phyloP scores from a whole-genome alignment of 30 jellyfish, hydroid and myxozoan genomes.

The Cassiopea andromeda region DNA sequence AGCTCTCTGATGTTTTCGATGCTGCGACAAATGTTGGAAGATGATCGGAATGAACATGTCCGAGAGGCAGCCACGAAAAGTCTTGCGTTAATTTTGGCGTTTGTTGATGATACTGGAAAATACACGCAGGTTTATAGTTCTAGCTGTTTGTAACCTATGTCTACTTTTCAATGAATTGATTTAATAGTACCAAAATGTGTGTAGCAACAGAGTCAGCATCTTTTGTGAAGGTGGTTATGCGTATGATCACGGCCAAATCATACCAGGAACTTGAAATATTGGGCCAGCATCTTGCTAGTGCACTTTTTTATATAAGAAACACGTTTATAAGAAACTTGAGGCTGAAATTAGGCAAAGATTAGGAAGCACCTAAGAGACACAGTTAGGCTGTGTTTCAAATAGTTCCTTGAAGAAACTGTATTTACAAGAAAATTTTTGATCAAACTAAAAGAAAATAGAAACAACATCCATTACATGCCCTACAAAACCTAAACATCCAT shows the following conservation, averaged over 20 bases:
- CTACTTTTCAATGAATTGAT: neutral
- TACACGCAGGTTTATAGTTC: slow-evolving; percentile 72
- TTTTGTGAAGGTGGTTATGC: neutral
- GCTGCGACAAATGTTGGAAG: slow-evolving; percentile 94
- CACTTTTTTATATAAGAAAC: too few relatives aligned
- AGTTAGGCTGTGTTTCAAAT: too few relatives aligned
- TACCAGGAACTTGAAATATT: neutral
- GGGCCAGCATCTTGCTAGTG: too few relatives aligned
- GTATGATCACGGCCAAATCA: neutral
- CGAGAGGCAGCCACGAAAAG: slow-evolving; percentile 87
- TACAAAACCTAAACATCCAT: too few relatives aligned
- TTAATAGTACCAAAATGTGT: neutral
- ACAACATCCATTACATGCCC: too few relatives aligned
- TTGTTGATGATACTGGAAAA: slow-evolving; percentile 75
- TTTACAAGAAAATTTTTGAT: too few relatives aligned
- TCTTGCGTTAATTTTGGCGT: slow-evolving; percentile 71
- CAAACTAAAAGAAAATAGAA: too few relatives aligned
- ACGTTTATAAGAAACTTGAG: too few relatives aligned
- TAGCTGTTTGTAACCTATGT: neutral
- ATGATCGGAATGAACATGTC: slow-evolving; percentile 89
- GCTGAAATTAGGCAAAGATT: too few relatives aligned
- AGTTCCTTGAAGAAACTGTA: too few relatives aligned
- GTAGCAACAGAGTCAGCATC: neutral
- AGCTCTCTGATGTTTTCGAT: slow-evolving; percentile 92
- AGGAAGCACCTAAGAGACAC: too few relatives aligned